Conservation (phyloP, 2,797 vertebrate species). For the Trachops cirrhosus region DNA sequence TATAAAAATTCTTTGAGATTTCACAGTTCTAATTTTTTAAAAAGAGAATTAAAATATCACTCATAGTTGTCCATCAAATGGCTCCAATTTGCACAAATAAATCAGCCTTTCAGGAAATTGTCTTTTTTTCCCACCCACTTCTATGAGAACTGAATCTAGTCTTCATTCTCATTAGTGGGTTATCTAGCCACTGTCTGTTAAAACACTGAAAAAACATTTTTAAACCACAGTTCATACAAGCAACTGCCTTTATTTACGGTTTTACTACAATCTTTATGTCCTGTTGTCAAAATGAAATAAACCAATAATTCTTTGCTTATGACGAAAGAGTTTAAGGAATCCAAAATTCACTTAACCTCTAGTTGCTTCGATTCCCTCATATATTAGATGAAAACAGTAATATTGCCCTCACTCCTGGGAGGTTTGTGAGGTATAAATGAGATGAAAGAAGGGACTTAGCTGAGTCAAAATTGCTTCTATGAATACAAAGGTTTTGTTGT, state of each 20-base stretch:
- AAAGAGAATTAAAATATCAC: constrained; percentile 58
- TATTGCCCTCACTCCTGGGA: background rate
- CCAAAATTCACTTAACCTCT: background rate
- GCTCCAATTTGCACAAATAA: constrained; percentile 54
- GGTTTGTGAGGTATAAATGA: background rate
- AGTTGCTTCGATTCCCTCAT: background rate
- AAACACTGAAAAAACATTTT: background rate
- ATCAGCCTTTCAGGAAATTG: constrained; percentile 50
- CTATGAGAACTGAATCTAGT: constrained; percentile 19
- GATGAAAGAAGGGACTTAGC: background rate
- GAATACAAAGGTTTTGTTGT: constrained; percentile 36
- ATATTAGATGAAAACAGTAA: background rate
- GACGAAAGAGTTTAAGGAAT: background rate
- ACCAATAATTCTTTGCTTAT: background rate
- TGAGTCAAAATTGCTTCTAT: background rate
- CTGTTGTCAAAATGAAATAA: constrained; percentile 16
- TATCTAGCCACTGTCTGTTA: background rate
- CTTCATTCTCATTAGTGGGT: background rate
- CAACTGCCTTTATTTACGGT: background rate
- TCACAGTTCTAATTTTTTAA: constrained; percentile 63
- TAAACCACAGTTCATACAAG: background rate
- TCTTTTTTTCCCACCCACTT: constrained; percentile 31
- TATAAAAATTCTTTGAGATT: constrained; percentile 63
- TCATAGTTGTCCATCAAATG: constrained; percentile 56
- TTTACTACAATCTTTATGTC: background rate